Conservation (phyloP, 1,140 invertebrate genomes). For the Hirudo medicinalis region DNA sequence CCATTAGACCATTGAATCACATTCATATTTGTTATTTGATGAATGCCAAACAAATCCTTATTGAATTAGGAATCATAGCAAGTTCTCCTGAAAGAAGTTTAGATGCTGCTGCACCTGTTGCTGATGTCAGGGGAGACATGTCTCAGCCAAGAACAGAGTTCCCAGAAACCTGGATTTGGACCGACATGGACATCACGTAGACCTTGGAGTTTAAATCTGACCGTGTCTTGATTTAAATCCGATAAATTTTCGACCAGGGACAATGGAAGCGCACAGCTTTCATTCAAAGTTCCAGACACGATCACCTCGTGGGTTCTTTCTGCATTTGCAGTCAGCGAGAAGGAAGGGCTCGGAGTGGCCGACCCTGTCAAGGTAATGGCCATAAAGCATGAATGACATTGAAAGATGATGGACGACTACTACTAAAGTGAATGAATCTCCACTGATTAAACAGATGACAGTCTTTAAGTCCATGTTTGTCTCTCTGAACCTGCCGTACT, state of each 20-base stretch:
- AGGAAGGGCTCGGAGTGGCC: constrained; percentile 68
- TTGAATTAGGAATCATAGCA: too few relatives aligned
- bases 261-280: constrained; percentile 44
- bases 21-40: too few relatives aligned
- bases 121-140: too few relatives aligned
- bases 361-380: constrained; percentile 27
- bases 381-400: too few relatives aligned
- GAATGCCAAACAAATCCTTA: too few relatives aligned
- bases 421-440: too few relatives aligned
- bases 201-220: too few relatives aligned
- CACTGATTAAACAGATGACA: constrained; percentile 46
- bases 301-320: constrained; percentile 84
- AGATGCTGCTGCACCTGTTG: too few relatives aligned
- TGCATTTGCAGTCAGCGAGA: constrained; percentile 75
- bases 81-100: too few relatives aligned
- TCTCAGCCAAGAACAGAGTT: not conserved
- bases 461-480: constrained; percentile 80
- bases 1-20: too few relatives aligned
- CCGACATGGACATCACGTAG: not conserved
- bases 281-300: constrained; percentile 57
- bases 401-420: too few relatives aligned
- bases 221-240: too few relatives aligned
- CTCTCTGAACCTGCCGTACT: constrained; percentile 70
- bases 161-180: constrained; percentile 8
- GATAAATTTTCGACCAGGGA: constrained; percentile 23